Base-by-base conservation (phyloP, 53 echinoderm and acorn worm genomes). In the Echinometra lucunter region DNA sequence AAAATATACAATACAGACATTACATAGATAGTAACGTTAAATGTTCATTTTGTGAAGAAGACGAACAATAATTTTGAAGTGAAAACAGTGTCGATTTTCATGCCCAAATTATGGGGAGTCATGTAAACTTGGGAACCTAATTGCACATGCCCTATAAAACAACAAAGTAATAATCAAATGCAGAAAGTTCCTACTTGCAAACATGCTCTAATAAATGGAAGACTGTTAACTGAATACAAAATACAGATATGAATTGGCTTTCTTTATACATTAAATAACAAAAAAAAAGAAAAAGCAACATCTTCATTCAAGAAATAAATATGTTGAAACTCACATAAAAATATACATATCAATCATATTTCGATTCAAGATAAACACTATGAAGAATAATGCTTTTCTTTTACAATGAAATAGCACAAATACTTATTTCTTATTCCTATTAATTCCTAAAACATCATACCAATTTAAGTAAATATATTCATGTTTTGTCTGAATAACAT, bases 141-240 rank as follows among this genome's bases (percentile, higher is more conserved):
- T 53, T 53, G 53, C 53, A 53, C 53, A 53, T 53, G 53, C 53
- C 53, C 53, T 53, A 53, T 53, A 53, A 53, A 53, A 53, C 53
- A 53, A 53, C 8, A 11, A 13, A 4, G 53, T 53, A 53, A 53
- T 53, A 53, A 13, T 53, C 53, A 53, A 2, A 53, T 53, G 53
- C 53, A 53, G 53, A 53, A 4, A 53, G 53, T 53, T 9, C 13
- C 13, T 53, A 9, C 53, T 2, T 53, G 53, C 13, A 53, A 53
- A 53, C 53, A 11, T 53, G n/a, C n/a, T n/a, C n/a, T n/a, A n/a
- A 0, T 72, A 35, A 11, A 1, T 42, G 18, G 42, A 78, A 78
- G 78, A 78, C 42, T 78, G 7, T 78, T 7, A 78, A 42, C 42
- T 21, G 78, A 78, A 78, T 78, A 78, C 78, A 78, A 42, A 75